Conservation (phyloP, 2,888 invertebrate species). For the Disparrhopalites patrizii region DNA sequence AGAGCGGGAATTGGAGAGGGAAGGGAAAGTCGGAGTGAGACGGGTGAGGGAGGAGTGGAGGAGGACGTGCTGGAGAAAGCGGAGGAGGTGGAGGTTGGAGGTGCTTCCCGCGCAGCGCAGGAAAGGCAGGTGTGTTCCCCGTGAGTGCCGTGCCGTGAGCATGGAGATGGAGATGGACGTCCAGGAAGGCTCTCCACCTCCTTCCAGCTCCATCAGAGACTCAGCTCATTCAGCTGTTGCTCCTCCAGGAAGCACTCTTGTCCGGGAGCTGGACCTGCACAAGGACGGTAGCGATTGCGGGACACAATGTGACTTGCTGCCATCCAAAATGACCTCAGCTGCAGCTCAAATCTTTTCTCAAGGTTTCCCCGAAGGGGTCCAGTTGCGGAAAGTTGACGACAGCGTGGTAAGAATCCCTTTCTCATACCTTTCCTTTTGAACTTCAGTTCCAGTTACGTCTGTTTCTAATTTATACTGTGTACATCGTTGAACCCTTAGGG, state of each 20-base stretch:
- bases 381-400: slow-evolving; percentile 37
- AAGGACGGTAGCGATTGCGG: not conserved
- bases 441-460: not conserved
- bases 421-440: not conserved
- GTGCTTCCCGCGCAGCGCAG: no score
- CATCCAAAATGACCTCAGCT: not conserved
- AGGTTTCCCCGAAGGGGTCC: slow-evolving; percentile 33
- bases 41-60: no score
- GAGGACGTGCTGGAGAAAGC: not conserved
- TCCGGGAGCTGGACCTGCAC: no score
- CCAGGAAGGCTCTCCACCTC: not conserved
- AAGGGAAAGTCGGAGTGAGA: no score
- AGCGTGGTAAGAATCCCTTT: slow-evolving; percentile 43
- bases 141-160: no score
- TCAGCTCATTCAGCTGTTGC: slow-evolving; percentile 8
- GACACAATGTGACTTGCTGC: slow-evolving; percentile 2
- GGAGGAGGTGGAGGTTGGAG: no score
- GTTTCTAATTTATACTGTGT: not conserved
- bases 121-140: no score
- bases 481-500: slow-evolving; percentile 60
- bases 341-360: not conserved
- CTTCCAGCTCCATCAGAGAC: no score
- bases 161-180: not conserved
- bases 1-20: no score
- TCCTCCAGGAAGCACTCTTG: not conserved